These are phyloP conservation scores for Rhabdomys pumilio DNA, from an alignment of 2,797 vertebrate species.

Conservation along the genomic window DNA sequence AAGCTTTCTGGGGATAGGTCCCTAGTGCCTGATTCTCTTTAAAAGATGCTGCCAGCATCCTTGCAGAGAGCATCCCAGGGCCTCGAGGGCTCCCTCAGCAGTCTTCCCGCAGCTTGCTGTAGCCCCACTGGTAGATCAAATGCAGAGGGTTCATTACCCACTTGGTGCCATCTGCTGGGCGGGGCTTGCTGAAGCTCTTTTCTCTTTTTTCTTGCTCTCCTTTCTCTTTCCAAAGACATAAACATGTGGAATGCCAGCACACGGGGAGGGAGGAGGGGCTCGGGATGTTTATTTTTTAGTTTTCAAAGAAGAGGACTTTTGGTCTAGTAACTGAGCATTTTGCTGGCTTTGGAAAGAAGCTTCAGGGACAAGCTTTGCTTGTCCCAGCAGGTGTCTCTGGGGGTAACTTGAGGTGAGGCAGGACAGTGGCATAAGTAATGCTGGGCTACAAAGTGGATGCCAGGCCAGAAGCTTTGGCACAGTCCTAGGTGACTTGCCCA, in stretches of 20 bases:
- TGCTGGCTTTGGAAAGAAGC: background rate
- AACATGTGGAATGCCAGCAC: constrained; percentile 50
- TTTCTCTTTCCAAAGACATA: constrained; percentile 76
- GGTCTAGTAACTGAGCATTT: background rate
- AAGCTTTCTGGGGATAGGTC: background rate
- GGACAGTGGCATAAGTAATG: background rate
- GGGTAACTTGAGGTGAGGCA: background rate
- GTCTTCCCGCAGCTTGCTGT: background rate
- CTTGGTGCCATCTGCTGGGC: constrained; percentile 58
- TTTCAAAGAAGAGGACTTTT: constrained; percentile 61
- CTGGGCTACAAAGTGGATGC: background rate
- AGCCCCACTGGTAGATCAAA: constrained; percentile 68
- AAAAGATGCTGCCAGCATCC: constrained; percentile 15
- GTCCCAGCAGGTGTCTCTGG: constrained; percentile 47
- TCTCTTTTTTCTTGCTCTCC: background rate
- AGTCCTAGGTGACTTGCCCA: background rate
- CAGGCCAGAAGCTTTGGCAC: background rate
- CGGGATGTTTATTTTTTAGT: constrained; percentile 68
- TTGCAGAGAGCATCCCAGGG: constrained; percentile 38
- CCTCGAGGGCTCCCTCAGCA: background rate
- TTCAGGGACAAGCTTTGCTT: background rate
- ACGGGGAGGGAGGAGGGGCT: background rate
- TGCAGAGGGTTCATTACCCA: constrained; percentile 64
- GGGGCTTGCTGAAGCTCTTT: background rate
- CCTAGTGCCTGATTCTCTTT: constrained; percentile 2